Evolutionary conservation across 2,113 vertebrate species (phyloP).

Genomic region (Potamarius usumacintae): DNA sequence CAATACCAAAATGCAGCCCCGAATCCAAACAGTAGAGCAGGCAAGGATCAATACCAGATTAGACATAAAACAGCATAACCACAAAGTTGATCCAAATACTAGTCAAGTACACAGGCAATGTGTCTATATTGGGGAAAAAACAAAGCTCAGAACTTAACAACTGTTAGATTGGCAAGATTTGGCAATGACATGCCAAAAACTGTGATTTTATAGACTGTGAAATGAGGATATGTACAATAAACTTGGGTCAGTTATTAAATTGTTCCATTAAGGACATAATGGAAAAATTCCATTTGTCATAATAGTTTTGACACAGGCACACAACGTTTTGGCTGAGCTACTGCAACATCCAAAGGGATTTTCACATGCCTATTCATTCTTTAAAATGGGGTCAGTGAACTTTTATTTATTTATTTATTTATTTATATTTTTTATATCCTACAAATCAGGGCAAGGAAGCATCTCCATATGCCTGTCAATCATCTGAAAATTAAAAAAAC

Average conservation of each 20-base stretch:
- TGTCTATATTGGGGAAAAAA: background rate
- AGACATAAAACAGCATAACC: background rate
- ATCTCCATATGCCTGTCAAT: background rate
- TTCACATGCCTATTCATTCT: background rate
- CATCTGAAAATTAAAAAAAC: background rate
- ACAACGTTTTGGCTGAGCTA: background rate
- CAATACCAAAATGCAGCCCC: background rate
- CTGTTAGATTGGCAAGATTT: background rate
- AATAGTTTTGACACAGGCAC: background rate
- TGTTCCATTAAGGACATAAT: background rate
- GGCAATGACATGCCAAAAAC: background rate
- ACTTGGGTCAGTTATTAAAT: slow-evolving; percentile 1
- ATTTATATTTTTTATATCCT: background rate
- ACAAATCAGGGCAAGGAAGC: background rate
- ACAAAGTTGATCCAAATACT: background rate
- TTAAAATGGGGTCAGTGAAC: background rate
- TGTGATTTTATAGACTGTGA: background rate
- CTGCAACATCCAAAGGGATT: background rate
- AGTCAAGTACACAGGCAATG: background rate
- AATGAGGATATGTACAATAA: background rate
- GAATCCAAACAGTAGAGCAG: background rate
- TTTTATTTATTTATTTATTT: background rate
- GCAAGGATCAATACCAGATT: background rate
- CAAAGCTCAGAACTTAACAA: background rate
- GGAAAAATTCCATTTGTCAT: background rate